Percentiles rank a stretch among this genome's conserved stretches.
Evolutionary conservation across 2,888 invertebrate species (phyloP).

Genomic region (Acanthoscelides obtectus): DNA sequence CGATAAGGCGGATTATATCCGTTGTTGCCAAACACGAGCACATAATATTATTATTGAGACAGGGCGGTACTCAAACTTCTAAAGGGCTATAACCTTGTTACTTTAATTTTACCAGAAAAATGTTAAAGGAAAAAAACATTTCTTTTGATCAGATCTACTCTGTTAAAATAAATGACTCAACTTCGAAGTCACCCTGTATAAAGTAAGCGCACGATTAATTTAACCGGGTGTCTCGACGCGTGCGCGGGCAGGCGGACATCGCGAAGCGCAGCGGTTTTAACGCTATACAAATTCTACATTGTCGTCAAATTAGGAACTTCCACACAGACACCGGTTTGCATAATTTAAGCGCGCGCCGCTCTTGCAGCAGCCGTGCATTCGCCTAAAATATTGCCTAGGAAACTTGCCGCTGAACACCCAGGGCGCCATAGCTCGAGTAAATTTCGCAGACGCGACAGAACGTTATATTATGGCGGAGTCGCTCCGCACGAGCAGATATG

Average conservation of each 20-base stretch:
- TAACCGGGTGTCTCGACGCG: no score
- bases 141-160: no score
- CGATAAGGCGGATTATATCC: no score
- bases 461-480: neutral
- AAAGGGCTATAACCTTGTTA: no score
- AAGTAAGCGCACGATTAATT: neutral
- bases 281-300: slow-evolving; percentile 19
- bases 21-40: no score
- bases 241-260: slow-evolving; percentile 15
- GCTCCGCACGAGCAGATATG: neutral
- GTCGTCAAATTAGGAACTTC: slow-evolving; percentile 20
- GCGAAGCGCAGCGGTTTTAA: slow-evolving; percentile 15
- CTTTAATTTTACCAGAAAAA: no score
- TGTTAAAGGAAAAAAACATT: no score
- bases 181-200: no score
- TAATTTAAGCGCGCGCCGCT: slow-evolving; percentile 10
- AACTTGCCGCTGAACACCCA: neutral
- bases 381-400: neutral
- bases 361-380: neutral
- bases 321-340: slow-evolving; percentile 15
- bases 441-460: neutral
- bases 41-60: no score
- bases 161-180: no score
- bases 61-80: no score
- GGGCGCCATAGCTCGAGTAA: neutral